A percentile compares a stretch with the other conserved stretches of the same genome.
Conservation (phyloP, 2,888 invertebrate species). For the Fragum whitleyi region DNA sequence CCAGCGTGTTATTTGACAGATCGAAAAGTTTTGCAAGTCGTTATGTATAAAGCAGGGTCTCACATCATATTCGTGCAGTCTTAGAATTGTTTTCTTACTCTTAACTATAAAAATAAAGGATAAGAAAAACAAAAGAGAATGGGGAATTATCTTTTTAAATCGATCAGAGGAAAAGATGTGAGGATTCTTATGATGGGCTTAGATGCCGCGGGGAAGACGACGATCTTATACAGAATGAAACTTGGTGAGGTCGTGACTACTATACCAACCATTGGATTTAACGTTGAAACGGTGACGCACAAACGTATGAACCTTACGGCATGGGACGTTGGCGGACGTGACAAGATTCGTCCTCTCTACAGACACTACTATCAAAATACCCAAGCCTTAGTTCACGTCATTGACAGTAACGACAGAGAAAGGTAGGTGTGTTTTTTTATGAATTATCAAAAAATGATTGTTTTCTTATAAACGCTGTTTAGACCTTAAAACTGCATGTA, state of each 20-base stretch:
- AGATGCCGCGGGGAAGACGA: conserved; percentile 75
- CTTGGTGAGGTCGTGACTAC: conserved; percentile 72
- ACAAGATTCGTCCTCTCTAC: conserved; percentile 66
- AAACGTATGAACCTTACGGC: conserved; percentile 61
- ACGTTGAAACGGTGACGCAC: conserved; percentile 67
- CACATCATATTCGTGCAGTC: too few relatives aligned
- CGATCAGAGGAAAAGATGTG: conserved; percentile 30
- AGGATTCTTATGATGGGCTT: conserved; percentile 65
- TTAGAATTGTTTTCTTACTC: too few relatives aligned
- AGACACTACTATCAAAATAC: conserved; percentile 70
- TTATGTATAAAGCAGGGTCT: not conserved
- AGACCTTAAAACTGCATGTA: not conserved
- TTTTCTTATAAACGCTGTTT: not conserved
- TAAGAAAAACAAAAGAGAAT: not conserved
- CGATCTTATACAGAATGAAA: conserved; percentile 68
- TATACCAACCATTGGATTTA: conserved; percentile 76
- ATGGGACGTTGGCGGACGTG: conserved; percentile 74
- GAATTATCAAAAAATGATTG: not conserved
- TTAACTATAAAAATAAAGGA: too few relatives aligned
- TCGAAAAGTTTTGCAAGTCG: not conserved
- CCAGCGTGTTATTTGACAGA: conserved; percentile 13
- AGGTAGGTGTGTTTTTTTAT: conserved; percentile 41
- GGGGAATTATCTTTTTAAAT: conserved; percentile 16
- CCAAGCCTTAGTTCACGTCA: conserved; percentile 69
- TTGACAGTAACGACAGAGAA: conserved; percentile 74